phyloP scores from a whole-genome alignment of 1,140 invertebrate genomes.

The Venustaconcha ellipsiformis region DNA sequence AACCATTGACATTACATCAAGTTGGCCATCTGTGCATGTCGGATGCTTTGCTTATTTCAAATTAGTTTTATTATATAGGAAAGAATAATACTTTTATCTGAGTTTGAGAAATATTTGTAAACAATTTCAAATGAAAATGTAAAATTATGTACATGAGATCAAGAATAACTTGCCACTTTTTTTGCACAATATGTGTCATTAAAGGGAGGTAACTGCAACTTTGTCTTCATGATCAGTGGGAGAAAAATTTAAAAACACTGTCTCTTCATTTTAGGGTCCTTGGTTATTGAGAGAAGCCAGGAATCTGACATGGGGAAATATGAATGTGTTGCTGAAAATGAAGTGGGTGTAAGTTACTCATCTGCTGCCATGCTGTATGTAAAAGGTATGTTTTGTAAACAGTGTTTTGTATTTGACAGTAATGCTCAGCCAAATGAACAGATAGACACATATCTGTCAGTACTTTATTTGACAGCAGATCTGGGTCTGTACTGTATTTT shows the following conservation, averaged over 20 bases:
- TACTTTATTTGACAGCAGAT: slow-evolving; percentile 1
- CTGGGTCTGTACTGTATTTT: not conserved
- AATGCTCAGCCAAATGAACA: not conserved
- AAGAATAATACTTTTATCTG: too few species aligned
- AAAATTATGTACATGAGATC: too few species aligned
- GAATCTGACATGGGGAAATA: slow-evolving; percentile 77
- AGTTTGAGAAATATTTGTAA: too few species aligned
- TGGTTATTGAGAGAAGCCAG: slow-evolving; percentile 91
- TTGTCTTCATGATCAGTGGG: not conserved
- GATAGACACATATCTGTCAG: not conserved
- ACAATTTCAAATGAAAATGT: too few species aligned
- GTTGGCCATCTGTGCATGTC: too few species aligned
- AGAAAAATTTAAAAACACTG: slow-evolving; percentile 1
- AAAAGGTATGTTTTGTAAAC: slow-evolving; percentile 79
- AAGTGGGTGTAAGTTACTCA: slow-evolving; percentile 94
- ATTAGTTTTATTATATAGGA: too few species aligned
- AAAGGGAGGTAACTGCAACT: not conserved
- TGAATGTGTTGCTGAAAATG: slow-evolving; percentile 97
- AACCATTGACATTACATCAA: too few species aligned
- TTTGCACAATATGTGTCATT: too few species aligned
- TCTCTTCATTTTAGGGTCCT: slow-evolving; percentile 77
- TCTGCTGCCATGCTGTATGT: slow-evolving; percentile 89
- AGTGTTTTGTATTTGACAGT: not conserved
- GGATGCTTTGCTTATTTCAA: too few species aligned
- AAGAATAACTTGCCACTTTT: not conserved